Conservation (phyloP, 1,140 invertebrate species). For the Centruroides vittatus region DNA sequence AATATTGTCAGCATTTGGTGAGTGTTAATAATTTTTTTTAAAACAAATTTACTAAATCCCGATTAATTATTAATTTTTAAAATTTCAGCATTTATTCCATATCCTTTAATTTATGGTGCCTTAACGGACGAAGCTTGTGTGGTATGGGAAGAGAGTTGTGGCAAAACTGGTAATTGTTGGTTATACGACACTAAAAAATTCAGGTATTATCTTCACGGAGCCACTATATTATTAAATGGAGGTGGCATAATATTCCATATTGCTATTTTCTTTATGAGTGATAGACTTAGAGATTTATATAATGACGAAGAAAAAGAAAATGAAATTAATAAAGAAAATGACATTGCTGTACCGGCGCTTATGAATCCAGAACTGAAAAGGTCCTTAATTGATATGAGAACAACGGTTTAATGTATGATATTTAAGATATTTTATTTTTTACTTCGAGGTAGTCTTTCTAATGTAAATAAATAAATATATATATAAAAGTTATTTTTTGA, state of each 20-base stretch:
- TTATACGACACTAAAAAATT: slow-evolving; percentile 26
- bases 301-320: not conserved
- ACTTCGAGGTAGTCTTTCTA: too few relatives aligned
- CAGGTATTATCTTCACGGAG: slow-evolving; percentile 17
- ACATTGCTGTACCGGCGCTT: not conserved
- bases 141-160: slow-evolving; percentile 26
- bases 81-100: slow-evolving; percentile 26
- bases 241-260: not conserved
- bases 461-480: too few relatives aligned
- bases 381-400: too few relatives aligned
- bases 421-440: too few relatives aligned
- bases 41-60: not conserved
- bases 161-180: slow-evolving; percentile 27
- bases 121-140: slow-evolving; percentile 26
- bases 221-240: too few relatives aligned
- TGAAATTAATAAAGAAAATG: not conserved
- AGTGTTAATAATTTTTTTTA: not conserved
- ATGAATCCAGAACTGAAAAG: too few relatives aligned
- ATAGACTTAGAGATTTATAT: not conserved
- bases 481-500: too few relatives aligned
- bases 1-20: slow-evolving; percentile 20
- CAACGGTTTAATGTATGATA: too few relatives aligned
- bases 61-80: not conserved
- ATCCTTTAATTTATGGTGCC: slow-evolving; percentile 26
- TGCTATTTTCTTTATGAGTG: not conserved